Base-by-base conservation (phyloP, 2,113 vertebrate genomes). In the Zosterops pallidus region DNA sequence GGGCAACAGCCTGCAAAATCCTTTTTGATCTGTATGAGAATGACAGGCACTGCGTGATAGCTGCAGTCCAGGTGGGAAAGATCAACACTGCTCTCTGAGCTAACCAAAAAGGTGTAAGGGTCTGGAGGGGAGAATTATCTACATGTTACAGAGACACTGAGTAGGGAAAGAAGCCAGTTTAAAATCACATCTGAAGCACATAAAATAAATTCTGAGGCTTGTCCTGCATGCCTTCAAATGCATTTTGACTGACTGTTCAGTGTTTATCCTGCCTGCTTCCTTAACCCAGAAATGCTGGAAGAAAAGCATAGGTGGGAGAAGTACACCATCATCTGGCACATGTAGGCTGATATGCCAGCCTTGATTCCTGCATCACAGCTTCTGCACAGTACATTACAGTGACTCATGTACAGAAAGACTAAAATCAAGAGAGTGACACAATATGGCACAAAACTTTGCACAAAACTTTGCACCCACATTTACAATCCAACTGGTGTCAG, bases 31-130 rank as follows among this genome's bases (percentile, higher is more conserved):
- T 83, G 63, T 53, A 11, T 72, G 69, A 89, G 83, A 79, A 44
- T 94, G 94, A 91, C 93, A 94, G 86, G 84, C 81, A 55, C 83
- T 89, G 57, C 6, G 0, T 92, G 86, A 83, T 94, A 87, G 82
- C 81, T 94, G 70, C 59, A 50, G 84, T 72, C 74, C 74, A 85
- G 82, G 93, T 83, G 89, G 84, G 70, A 89, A 94, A 94, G 70
- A 87, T 79, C 87, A 88, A 49, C 59, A 14, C 29, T 89, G 49
- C 41, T 82, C 35, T 83, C 78, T 76, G 57, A 94, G 78, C 37
- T 91, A 91, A 65, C 63, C 50, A 65, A 57, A 87, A 86, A 44
- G 74, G 70, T 62, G 55, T 87, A 76, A 63, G 37, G 23, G 39
- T 75, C 74, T 71, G 49, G 31, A 91, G 87, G 63, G 70, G n/a